Evolutionary conservation across 2,797 vertebrate genomes (phyloP), one percentile per base, ranked within the genome.

Genomic region (Antennarius maculatus): DNA sequence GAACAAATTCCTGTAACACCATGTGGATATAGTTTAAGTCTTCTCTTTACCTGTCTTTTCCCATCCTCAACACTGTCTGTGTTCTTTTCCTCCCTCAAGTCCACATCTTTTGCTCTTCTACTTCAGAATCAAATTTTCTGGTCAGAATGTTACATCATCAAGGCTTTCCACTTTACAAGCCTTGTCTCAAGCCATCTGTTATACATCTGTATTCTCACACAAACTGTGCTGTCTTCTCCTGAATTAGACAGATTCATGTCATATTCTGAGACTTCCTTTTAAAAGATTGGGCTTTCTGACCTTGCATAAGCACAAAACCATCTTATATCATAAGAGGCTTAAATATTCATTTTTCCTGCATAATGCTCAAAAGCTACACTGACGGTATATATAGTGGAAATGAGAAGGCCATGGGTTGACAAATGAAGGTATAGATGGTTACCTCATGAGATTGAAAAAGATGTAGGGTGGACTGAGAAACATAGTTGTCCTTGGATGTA

Each of bases 51-150:
- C 27, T 62, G 47, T 67, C 71, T 62, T 69, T 57, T 61, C 42
- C 43, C 48, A 46, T 34, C 14, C 53, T 70, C 74, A 82, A 71
- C 68, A 80, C 66, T 37, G 59, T 57, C 79, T 59, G 42, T 54
- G 45, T 43, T 54, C 60, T 28, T 37, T 45, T 42, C 65, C 60
- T 69, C 58, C 65, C 42, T 41, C 62, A 58, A 59, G 49, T 56
- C 16, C 23, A 52, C n/a, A 13, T 70, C 61, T 58, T 16, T 27
- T 47, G 48, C 54, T 63, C 66, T 15, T 59, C 63, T 65, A 54
- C 60, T 78, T 69, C 69, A 61, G 52, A 79, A 69, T 67, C 56
- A 1, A 18, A 79, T 76, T 77, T 70, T 18, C 51, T 51, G 71
- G 64, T 76, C 77, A 76, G 27, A 43, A 71, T 47, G 46, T 77